Percentiles rank a stretch among this genome's conserved stretches.
These are phyloP conservation scores for Drosophila tropicalis DNA, from an alignment of 1,140 invertebrate genomes.

Conservation along the genomic window DNA sequence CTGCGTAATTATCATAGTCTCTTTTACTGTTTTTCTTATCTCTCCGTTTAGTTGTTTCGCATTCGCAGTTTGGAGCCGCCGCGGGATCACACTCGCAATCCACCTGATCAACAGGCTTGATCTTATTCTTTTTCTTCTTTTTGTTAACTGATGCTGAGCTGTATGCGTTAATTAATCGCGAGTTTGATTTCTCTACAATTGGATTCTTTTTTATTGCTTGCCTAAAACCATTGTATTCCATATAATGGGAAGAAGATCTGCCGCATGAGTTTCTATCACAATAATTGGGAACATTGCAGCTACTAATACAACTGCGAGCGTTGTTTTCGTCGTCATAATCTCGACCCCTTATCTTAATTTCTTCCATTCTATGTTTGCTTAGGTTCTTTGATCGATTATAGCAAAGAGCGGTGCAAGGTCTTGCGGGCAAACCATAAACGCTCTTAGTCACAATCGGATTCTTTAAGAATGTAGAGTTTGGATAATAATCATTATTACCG, in stretches of 20 bases:
- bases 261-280: background rate
- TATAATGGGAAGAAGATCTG: constrained; percentile 23
- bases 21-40: background rate
- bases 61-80: background rate
- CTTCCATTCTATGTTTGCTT: background rate
- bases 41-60: background rate
- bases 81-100: constrained; percentile 4
- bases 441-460: constrained; percentile 32
- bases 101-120: background rate
- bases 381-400: background rate
- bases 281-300: too few species aligned
- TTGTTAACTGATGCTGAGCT: background rate
- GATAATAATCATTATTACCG: constrained; percentile 13
- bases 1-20: background rate
- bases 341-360: background rate
- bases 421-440: background rate
- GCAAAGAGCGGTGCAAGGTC: background rate
- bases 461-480: constrained; percentile 8
- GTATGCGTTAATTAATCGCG: too few species aligned
- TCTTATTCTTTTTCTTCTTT: background rate
- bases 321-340: too few species aligned
- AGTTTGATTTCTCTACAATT: background rate
- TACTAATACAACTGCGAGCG: too few species aligned
- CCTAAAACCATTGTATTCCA: constrained; percentile 24
- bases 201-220: constrained; percentile 7